Base-by-base conservation (phyloP, 2,888 invertebrate genomes). In the Antitype chi region DNA sequence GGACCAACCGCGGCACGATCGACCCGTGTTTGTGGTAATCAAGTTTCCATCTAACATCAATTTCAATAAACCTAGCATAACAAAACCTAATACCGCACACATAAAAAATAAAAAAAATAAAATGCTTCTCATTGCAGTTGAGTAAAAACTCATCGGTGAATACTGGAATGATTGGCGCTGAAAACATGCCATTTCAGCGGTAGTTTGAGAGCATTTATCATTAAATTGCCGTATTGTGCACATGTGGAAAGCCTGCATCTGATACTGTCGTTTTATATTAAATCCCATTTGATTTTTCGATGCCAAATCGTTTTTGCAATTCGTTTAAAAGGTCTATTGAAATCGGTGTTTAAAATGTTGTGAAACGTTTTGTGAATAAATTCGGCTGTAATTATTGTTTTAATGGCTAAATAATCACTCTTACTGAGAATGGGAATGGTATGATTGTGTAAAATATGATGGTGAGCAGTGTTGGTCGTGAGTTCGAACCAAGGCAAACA, bases 171-270 rank as follows among this genome's bases (percentile, higher is more conserved):
- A 84, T 77, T 72, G 76, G 68, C 63, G 52, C 28, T 85, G 79
- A 80, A 78, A 86, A 85, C 79, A 70, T 74, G 72, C 66, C 80
- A 70, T 88, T 86, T 86, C 83, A 85, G 62, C 74, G 85, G 78
- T 81, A 89, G 87, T 85, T 88, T 87, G 84, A 88, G 78, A 53
- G 85, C 84, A 86, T 88, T 91, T 90, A 90, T 87, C 87, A 89
- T 88, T 70, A 88, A 89, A 90, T 89, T 90, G 90, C 73, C 69
- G 76, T 83, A 87, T 89, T 90, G 88, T 87, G 80, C 66, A 76
- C 82, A 70, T 74, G 82, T 38, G 74, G 75, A 75, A 59, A 59
- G 43, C 38, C 68, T 43, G 78, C n/a, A 69, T 64, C 74, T 17
- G 86, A 86, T 86, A 83, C 76, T 77, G 72, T 67, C 74, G 60